A percentile compares a stretch with the other conserved stretches of the same genome.
Conservation (phyloP, 2,113 vertebrate species). For the Nerophis ophidion region DNA sequence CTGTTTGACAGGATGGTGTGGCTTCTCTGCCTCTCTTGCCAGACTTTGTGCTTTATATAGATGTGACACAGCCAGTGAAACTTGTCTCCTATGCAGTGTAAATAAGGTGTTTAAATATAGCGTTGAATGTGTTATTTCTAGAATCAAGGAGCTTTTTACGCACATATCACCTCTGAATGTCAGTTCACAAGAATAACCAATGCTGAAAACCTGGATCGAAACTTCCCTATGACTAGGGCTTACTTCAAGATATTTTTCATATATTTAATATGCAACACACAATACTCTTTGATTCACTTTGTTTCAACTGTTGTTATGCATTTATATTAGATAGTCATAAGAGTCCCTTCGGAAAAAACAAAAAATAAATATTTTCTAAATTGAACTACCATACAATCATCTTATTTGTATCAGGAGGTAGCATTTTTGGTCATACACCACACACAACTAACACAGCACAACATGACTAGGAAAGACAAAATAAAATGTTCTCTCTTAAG, state of each 20-base stretch:
- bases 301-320: too few species aligned
- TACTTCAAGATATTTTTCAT: neutral
- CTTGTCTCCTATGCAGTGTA: slow-evolving; percentile 64
- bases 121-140: slow-evolving; percentile 55
- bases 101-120: slow-evolving; percentile 69
- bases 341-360: too few species aligned
- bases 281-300: neutral
- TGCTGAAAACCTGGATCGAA: neutral
- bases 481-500: too few species aligned
- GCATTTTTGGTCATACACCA: too few species aligned
- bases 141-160: slow-evolving; percentile 10
- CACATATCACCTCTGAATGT: slow-evolving; percentile 2
- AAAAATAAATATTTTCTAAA: too few species aligned
- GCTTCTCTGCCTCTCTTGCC: slow-evolving; percentile 39
- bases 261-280: neutral
- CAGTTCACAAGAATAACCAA: slow-evolving; percentile 1
- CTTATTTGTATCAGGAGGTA: too few species aligned
- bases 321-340: too few species aligned
- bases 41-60: slow-evolving; percentile 65
- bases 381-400: too few species aligned
- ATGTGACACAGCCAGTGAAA: slow-evolving; percentile 50
- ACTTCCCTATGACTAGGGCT: neutral
- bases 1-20: slow-evolving; percentile 25
- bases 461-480: too few species aligned
- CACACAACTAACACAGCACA: too few species aligned